phyloP scores from a whole-genome alignment of 2,797 vertebrate genomes.

The Myotis planiceps region DNA sequence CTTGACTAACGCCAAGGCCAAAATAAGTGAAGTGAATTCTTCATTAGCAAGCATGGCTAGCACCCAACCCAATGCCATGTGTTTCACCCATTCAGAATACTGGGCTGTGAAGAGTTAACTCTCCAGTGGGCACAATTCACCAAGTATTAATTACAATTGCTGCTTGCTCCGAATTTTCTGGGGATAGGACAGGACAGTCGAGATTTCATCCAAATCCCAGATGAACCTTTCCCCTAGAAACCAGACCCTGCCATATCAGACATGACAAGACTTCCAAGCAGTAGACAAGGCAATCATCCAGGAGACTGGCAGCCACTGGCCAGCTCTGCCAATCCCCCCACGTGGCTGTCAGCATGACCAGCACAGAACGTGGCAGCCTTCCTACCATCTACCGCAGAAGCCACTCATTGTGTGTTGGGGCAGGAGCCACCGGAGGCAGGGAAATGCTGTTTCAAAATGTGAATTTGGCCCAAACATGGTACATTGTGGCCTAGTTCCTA shows the following conservation, averaged over 20 bases:
- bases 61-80: conserved; percentile 2
- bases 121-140: conserved; percentile 28
- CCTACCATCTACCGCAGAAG: not conserved
- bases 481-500: conserved; percentile 16
- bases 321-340: not conserved
- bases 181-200: conserved; percentile 5
- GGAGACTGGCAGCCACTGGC: conserved; percentile 33
- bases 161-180: conserved; percentile 41
- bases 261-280: conserved; percentile 60
- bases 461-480: not conserved
- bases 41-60: conserved; percentile 62
- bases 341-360: conserved; percentile 1
- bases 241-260: conserved; percentile 13
- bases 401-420: not conserved
- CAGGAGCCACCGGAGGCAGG: not conserved
- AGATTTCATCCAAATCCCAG: conserved; percentile 58
- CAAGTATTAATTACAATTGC: conserved; percentile 56
- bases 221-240: conserved; percentile 60
- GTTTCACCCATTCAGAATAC: conserved; percentile 49
- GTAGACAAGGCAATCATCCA: conserved; percentile 42
- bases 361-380: not conserved
- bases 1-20: conserved; percentile 65
- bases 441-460: not conserved
- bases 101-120: conserved; percentile 33
- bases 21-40: conserved; percentile 65